Evolutionary conservation across 2,888 invertebrate genomes (phyloP).

Genomic region (Nasonovia ribisnigri): DNA sequence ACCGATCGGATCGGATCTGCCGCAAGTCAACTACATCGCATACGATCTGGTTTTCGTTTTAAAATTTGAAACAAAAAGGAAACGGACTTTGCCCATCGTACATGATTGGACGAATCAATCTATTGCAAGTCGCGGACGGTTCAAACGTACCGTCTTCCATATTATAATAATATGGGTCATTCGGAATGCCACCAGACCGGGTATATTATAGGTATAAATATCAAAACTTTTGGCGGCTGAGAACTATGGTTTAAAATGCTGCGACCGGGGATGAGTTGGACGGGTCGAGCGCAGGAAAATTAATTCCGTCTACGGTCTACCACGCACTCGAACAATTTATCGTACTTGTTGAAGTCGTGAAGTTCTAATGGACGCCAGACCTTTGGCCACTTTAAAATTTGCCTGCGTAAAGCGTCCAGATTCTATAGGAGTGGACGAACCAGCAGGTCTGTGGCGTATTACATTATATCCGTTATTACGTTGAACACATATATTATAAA

Average conservation of each 20-base stretch:
- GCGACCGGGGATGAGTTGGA: not conserved
- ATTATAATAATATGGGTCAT: not conserved
- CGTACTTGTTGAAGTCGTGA: not conserved
- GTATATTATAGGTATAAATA: not conserved
- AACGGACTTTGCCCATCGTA: not conserved
- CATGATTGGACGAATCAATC: too few species aligned
- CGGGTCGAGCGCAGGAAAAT: not conserved
- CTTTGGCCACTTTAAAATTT: not conserved
- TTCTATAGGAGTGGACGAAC: not conserved
- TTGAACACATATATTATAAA: not conserved
- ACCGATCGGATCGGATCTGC: not conserved
- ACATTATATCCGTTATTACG: not conserved
- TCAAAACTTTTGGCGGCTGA: not conserved
- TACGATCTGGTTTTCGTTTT: not conserved
- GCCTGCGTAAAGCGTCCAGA: not conserved
- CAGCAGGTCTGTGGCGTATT: not conserved
- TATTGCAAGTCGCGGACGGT: too few species aligned
- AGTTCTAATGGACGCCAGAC: not conserved
- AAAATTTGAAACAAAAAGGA: not conserved
- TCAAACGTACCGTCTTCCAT: not conserved
- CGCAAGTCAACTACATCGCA: not conserved
- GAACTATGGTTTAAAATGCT: not conserved
- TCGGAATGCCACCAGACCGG: not conserved
- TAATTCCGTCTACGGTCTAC: not conserved
- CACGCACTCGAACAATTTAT: not conserved